A percentile compares a stretch with the other conserved stretches of the same genome.
Evolutionary conservation across 2,113 vertebrate species (phyloP).

Genomic region (Oreochromis tanganicae): DNA sequence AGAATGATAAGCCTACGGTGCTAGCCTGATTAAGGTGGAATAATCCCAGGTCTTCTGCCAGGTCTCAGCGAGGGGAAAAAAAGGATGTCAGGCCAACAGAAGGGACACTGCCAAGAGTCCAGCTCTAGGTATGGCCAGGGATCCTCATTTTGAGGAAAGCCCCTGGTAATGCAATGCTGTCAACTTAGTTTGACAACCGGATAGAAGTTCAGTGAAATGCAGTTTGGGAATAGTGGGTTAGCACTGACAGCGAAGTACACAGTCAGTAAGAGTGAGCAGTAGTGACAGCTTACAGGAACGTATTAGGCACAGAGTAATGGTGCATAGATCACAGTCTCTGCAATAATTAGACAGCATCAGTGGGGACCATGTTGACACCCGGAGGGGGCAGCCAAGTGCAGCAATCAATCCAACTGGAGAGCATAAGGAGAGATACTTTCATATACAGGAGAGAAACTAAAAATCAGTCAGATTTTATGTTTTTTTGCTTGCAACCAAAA

Average conservation of each 20-base stretch:
- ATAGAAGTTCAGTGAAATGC: background rate
- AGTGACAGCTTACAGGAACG: conserved; percentile 5
- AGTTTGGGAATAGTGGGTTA: background rate
- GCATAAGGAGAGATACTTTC: background rate
- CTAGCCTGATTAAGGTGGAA: conserved; percentile 11
- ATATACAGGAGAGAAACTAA: background rate
- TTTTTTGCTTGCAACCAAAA: background rate
- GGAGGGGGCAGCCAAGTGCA: conserved; percentile 2
- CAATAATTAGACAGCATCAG: conserved; percentile 42
- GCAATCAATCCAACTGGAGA: conserved; percentile 29
- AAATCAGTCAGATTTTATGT: background rate
- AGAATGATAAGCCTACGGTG: background rate
- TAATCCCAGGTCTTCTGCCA: conserved; percentile 12
- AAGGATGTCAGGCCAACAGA: background rate
- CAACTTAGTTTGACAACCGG: background rate
- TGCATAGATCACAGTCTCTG: conserved; percentile 40
- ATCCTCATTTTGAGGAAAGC: background rate
- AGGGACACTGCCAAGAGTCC: background rate
- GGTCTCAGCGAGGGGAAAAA: background rate
- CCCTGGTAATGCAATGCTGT: background rate
- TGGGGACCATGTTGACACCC: conserved; percentile 25
- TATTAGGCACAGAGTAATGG: conserved; percentile 19
- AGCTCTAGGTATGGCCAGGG: background rate
- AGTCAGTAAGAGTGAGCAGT: background rate
- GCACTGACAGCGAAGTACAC: background rate